Base-by-base conservation (phyloP, 2,888 invertebrate species). In the Plebejus melissa region DNA sequence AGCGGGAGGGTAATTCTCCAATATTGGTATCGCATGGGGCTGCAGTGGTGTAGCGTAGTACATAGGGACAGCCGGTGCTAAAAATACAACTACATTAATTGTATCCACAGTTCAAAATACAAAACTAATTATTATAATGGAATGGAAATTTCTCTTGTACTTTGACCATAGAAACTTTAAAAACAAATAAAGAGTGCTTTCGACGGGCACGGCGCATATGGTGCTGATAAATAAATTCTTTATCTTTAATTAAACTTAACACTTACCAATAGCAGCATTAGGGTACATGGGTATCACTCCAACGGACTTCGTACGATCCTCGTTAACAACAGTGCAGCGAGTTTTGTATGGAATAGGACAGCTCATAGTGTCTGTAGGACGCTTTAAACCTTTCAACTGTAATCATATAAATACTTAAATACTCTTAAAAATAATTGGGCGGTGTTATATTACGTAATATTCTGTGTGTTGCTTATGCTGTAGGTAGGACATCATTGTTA, bases 241-340 rank as follows among this genome's bases (percentile, higher is more conserved):
- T 5, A 41, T 41, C 7, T 41, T 41, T 41, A 32, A 32, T 32
- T 32, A 32, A 46, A 9, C 46, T 28, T 28, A 28, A 28, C 6
- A 70, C 70, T 70, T 70, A 70, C 70, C 38, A 41, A 70, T 22
- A 70, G 70, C 9, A 5, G 70, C 41, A 38, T 70, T 41, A n/a
- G 70, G 65, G 32, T 32, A 65, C 4, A 65, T 32, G 1, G 65
- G 32, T 32, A 65, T 4, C 65, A 36, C 4, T 13, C 32, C 65
- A 13, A 65, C 9, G 4, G 65, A 11, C 16, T 65, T 65, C 1
- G 65, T 5, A 0, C 32, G 65, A 11, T 65, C 65, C 1, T 32
- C 32, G 22, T 32, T 65, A 4, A 32, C 60, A 3, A 28, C 28
- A 4, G 28, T 28, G 32, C 65, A 65, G 4, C 65, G 65, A 5